A percentile compares a stretch with the other conserved stretches of the same genome.
These are phyloP conservation scores for Apostichopus japonicus DNA, from an alignment of 35 echinoderm and acorn worm species.

Conservation along the genomic window DNA sequence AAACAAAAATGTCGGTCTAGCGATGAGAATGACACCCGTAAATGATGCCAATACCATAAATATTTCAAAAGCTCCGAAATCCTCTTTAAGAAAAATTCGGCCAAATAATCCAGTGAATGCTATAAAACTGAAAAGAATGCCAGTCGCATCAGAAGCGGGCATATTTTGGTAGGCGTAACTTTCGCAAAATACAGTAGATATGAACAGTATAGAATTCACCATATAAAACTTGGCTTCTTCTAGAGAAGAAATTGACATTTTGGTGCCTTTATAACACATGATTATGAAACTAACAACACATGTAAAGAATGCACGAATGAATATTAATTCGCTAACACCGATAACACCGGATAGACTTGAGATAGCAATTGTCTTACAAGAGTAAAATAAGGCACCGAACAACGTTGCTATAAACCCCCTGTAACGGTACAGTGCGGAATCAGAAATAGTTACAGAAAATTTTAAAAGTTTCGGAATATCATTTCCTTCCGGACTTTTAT, in stretches of 20 bases:
- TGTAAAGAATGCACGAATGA: background rate
- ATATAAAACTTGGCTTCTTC: background rate
- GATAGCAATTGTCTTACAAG: background rate
- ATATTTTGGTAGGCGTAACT: conserved; percentile 34
- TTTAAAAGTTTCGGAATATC: too few species aligned
- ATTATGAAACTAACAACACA: conserved; percentile 11
- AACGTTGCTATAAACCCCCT: background rate
- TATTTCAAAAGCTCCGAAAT: conserved; percentile 8
- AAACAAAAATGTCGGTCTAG: conserved; percentile 4
- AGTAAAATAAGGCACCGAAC: background rate
- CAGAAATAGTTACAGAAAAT: too few species aligned
- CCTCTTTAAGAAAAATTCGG: background rate
- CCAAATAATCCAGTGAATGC: conserved; percentile 20
- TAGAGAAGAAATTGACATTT: background rate
- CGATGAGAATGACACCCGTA: background rate
- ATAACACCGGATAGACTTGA: background rate
- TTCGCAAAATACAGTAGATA: background rate
- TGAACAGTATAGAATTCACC: background rate
- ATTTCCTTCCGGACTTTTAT: too few species aligned
- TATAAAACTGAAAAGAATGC: background rate
- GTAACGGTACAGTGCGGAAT: background rate
- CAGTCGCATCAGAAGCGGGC: conserved; percentile 25
- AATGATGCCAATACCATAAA: background rate
- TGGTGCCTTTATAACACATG: conserved; percentile 22
- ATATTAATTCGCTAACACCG: background rate